Evolutionary conservation across 2,797 vertebrate species (phyloP).

Genomic region (Macropus fuliginosus): DNA sequence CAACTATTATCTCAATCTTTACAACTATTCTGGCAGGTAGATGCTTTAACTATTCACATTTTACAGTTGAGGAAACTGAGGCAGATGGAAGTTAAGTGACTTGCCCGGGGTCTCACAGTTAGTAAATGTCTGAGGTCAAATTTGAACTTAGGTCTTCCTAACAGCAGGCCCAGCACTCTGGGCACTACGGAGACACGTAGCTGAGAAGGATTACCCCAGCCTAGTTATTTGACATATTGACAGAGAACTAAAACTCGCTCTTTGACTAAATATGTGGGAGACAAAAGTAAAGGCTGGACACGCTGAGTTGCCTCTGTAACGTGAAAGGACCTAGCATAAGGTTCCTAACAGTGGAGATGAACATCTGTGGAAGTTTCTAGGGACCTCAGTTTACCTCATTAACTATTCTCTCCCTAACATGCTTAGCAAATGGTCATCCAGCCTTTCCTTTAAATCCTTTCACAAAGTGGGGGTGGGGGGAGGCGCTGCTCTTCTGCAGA

Average conservation of each 20-base stretch:
- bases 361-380: not conserved
- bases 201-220: constrained; percentile 14
- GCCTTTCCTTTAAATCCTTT: not conserved
- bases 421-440: not conserved
- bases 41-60: not conserved
- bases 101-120: not conserved
- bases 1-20: not conserved
- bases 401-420: not conserved
- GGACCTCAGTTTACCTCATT: not conserved
- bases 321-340: too few relatives aligned
- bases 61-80: not conserved
- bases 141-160: not conserved
- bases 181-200: not conserved
- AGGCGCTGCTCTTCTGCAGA: too few relatives aligned
- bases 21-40: not conserved
- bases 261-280: constrained; percentile 7
- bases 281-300: not conserved
- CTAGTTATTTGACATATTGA: not conserved
- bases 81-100: not conserved
- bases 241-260: not conserved
- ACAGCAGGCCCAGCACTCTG: not conserved
- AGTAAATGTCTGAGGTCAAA: not conserved
- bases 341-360: not conserved
- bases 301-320: not conserved
- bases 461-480: too few relatives aligned